Percentiles rank a stretch among this genome's conserved stretches.
Evolutionary conservation across 2,888 invertebrate genomes (phyloP).

Genomic region (Orchesellides sinensis): DNA sequence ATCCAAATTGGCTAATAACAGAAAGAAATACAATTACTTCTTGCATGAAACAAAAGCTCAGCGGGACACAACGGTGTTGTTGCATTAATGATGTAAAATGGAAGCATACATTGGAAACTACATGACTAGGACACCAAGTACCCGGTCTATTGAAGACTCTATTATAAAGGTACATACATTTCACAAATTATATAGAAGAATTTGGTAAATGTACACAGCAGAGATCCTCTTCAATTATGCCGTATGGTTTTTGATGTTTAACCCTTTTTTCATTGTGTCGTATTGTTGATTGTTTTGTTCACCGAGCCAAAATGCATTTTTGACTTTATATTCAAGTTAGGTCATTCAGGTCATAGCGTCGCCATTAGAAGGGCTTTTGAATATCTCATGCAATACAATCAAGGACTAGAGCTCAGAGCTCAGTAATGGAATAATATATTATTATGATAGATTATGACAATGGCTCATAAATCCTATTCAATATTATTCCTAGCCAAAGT

Average conservation of each 20-base stretch:
- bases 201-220: neutral
- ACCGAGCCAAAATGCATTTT: neutral
- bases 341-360: too few relatives aligned
- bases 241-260: neutral
- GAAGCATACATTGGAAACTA: conserved; percentile 58
- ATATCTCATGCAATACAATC: too few relatives aligned
- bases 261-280: neutral
- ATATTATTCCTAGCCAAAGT: too few relatives aligned
- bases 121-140: conserved; percentile 47
- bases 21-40: too few relatives aligned
- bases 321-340: too few relatives aligned
- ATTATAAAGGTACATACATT: conserved; percentile 54
- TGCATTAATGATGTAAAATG: too few relatives aligned
- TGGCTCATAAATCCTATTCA: conserved; percentile 28
- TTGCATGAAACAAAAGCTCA: too few relatives aligned
- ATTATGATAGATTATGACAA: conserved; percentile 8
- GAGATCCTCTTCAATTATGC: neutral
- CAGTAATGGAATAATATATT: neutral
- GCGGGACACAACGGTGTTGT: too few relatives aligned
- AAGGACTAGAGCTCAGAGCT: too few relatives aligned
- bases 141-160: conserved; percentile 62
- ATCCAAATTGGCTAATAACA: neutral
- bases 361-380: too few relatives aligned
- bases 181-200: neutral
- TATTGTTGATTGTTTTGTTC: neutral